Conservation (phyloP, 2,113 vertebrate species). For the Papio anubis region DNA sequence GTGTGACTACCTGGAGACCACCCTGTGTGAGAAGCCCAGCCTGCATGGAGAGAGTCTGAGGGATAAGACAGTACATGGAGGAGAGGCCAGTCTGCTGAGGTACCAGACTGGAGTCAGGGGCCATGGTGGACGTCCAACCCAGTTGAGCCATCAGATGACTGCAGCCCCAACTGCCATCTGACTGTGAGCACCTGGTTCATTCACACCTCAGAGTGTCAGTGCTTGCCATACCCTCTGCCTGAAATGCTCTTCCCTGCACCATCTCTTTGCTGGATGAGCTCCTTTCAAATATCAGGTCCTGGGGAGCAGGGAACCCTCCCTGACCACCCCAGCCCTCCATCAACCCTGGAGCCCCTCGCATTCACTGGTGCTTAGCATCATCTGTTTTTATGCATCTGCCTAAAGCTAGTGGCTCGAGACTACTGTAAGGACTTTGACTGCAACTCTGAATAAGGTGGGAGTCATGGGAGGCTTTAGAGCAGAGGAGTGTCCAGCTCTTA, state of each 20-base stretch:
- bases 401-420: background rate
- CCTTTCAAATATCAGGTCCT: background rate
- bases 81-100: background rate
- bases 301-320: background rate
- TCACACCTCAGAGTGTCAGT: background rate
- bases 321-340: too few relatives aligned
- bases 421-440: background rate
- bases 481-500: background rate
- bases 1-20: background rate
- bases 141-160: background rate
- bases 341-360: background rate
- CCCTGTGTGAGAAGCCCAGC: background rate
- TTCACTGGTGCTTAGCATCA: background rate
- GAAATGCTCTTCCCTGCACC: background rate
- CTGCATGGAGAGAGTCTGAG: background rate
- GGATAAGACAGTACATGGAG: background rate
- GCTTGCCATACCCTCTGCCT: background rate
- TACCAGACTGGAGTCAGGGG: background rate
- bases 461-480: background rate
- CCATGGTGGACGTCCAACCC: background rate
- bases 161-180: background rate
- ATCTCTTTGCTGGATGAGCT: background rate
- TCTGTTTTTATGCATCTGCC: background rate
- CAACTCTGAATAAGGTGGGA: background rate
- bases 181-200: background rate